phyloP scores from a whole-genome alignment of 2,797 vertebrate species.

The Bradypodion ventrale region DNA sequence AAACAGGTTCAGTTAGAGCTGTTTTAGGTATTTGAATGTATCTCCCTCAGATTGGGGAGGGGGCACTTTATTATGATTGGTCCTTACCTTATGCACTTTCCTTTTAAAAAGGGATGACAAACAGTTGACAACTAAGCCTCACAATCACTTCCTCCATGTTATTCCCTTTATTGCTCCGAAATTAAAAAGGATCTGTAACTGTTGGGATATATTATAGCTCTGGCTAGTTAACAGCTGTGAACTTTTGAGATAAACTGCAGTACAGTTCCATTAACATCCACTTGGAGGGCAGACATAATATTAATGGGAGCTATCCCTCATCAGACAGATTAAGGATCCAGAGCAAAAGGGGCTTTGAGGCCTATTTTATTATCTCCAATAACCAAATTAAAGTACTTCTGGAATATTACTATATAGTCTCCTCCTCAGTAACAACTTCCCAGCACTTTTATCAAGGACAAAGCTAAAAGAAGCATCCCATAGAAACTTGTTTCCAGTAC shows the following conservation, averaged over 20 bases:
- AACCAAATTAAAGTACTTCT: background rate
- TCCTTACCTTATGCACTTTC: too few relatives aligned
- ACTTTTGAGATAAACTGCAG: background rate
- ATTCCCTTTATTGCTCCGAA: background rate
- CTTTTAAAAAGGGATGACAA: too few relatives aligned
- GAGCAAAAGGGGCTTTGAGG: background rate
- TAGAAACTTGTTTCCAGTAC: background rate
- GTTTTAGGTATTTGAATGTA: too few relatives aligned
- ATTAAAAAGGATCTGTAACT: background rate
- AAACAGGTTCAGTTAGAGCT: too few relatives aligned
- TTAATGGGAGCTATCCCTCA: background rate
- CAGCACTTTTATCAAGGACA: background rate
- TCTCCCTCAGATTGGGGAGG: too few relatives aligned
- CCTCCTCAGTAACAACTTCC: background rate
- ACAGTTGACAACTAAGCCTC: background rate
- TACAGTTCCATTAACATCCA: background rate
- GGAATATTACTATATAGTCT: background rate
- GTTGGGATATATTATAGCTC: background rate
- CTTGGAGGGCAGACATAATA: background rate
- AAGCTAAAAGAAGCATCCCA: background rate
- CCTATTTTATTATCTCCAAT: background rate
- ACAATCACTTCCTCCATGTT: background rate
- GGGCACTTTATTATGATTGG: background rate
- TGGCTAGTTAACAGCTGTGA: background rate
- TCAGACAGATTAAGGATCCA: background rate